A percentile compares a stretch with the other conserved stretches of the same genome.
Conservation (phyloP, 2,797 vertebrate genomes). For the Triplophysa yarkandensis region DNA sequence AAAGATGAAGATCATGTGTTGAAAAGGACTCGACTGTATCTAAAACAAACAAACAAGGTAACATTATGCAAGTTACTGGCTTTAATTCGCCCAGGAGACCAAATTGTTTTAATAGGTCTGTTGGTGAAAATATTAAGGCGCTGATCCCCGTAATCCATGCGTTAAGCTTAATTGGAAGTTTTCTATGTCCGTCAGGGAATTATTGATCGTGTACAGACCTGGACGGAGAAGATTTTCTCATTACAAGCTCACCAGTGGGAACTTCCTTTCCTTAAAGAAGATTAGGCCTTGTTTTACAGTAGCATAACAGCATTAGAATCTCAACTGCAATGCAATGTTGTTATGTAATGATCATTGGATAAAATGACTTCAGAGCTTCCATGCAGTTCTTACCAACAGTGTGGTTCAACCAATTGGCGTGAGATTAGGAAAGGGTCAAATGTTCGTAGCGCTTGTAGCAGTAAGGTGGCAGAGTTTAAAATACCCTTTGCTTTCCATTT, state of each 20-base stretch:
- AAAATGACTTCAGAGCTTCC: not conserved
- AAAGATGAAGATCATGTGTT: not conserved
- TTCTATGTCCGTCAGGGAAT: conserved; percentile 24
- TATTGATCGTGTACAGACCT: conserved; percentile 35
- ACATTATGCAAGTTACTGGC: not conserved
- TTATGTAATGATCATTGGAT: not conserved
- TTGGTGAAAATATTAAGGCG: not conserved
- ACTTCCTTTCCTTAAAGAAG: conserved; percentile 6
- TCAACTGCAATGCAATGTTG: not conserved
- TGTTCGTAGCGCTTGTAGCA: too few relatives aligned
- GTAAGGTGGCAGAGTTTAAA: too few relatives aligned
- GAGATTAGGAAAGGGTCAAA: too few relatives aligned
- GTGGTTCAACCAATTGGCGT: too few relatives aligned
- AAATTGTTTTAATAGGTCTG: not conserved
- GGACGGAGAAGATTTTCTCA: conserved; percentile 23
- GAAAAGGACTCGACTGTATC: not conserved
- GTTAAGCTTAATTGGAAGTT: conserved; percentile 39
- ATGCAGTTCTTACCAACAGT: too few relatives aligned
- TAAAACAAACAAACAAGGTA: not conserved
- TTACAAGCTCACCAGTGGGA: conserved; percentile 26
- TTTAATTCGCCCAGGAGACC: not conserved
- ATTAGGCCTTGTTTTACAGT: not conserved
- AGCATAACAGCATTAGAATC: too few relatives aligned
- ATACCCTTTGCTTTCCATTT: not conserved
- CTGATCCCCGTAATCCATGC: conserved; percentile 23